phyloP scores from a whole-genome alignment of 1,140 invertebrate genomes.

The Samia ricini region DNA sequence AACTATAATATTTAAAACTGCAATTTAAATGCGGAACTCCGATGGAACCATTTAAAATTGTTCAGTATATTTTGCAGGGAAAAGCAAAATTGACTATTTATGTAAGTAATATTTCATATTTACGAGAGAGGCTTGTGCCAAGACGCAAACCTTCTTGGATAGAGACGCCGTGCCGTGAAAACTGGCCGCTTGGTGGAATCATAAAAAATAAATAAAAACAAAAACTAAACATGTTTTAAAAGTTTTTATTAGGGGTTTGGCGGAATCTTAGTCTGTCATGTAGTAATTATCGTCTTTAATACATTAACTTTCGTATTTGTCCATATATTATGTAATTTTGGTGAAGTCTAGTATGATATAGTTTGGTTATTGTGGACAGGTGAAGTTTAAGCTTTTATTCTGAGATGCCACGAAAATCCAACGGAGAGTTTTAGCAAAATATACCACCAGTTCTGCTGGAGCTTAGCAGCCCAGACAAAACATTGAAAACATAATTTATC shows the following conservation, averaged over 20 bases:
- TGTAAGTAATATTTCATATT: conserved; percentile 9
- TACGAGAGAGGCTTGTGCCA: conserved; percentile 6
- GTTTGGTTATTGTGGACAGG: too few species aligned
- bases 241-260: not conserved
- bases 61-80: not conserved
- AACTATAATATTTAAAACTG: not conserved
- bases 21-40: not conserved
- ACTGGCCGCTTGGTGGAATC: conserved; percentile 2
- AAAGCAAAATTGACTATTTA: not conserved
- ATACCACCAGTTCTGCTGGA: too few species aligned
- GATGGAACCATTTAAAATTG: not conserved
- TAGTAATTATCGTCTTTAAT: too few species aligned
- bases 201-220: conserved; percentile 7
- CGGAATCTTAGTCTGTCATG: too few species aligned
- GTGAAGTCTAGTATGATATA: too few species aligned
- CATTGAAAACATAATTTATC: too few species aligned
- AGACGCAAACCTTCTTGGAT: conserved; percentile 7
- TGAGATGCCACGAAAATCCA: too few species aligned
- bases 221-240: not conserved
- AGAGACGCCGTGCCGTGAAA: conserved; percentile 8
- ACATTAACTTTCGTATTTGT: too few species aligned
- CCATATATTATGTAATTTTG: too few species aligned
- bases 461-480: too few species aligned
- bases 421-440: too few species aligned
- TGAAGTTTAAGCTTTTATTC: too few species aligned